Evolutionary conservation across 2,113 vertebrate species (phyloP).

Genomic region (Cercocebus atys): DNA sequence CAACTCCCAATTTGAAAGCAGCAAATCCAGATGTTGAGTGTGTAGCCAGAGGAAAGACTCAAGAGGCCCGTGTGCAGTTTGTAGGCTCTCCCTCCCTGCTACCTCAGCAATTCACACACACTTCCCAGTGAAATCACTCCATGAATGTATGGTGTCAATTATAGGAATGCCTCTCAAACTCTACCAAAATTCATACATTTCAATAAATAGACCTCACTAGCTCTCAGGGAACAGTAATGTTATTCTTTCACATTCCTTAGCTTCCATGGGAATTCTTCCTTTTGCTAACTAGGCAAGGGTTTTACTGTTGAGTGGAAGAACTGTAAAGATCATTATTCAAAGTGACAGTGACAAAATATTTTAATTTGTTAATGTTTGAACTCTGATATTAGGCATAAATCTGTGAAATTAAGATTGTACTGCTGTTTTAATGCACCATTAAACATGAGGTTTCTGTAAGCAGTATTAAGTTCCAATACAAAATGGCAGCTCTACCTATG

Average conservation of each 20-base stretch:
- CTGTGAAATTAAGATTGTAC: neutral
- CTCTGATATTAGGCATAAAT: neutral
- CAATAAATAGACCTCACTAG: neutral
- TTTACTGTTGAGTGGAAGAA: neutral
- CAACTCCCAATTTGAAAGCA: neutral
- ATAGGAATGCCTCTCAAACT: neutral
- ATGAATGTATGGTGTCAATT: neutral
- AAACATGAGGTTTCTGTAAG: neutral
- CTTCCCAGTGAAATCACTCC: neutral
- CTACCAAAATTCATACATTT: neutral
- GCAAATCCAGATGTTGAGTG: neutral
- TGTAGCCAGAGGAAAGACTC: neutral
- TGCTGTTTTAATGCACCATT: neutral
- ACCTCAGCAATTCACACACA: neutral
- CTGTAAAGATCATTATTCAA: neutral
- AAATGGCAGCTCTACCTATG: neutral
- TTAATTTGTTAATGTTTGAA: neutral
- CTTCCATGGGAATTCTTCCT: neutral
- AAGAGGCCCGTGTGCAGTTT: neutral
- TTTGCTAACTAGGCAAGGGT: neutral
- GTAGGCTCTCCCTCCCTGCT: no score
- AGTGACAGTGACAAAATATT: neutral
- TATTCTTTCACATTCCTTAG: neutral
- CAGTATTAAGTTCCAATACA: neutral
- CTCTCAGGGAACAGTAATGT: neutral